phyloP scores from a whole-genome alignment of 2,113 vertebrate genomes.

The Anguilla japonica region DNA sequence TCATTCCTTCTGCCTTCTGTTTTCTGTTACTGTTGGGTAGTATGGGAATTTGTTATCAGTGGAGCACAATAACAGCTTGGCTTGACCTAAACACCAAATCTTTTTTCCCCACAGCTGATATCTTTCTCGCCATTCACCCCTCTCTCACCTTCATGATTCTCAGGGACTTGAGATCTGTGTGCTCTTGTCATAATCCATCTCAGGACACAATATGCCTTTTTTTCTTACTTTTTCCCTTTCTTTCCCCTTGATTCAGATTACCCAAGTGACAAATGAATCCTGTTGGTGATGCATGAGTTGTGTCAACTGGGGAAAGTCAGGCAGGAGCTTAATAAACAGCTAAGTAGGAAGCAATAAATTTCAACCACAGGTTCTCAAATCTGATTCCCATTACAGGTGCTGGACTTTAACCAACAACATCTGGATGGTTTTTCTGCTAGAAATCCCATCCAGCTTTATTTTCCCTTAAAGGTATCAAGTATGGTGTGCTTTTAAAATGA shows the following conservation, averaged over 20 bases:
- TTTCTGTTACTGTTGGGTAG: neutral
- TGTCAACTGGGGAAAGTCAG: conserved; percentile 40
- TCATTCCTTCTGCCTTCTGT: neutral
- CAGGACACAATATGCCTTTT: conserved; percentile 12
- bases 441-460: conserved; percentile 36
- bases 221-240: neutral
- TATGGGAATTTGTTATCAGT: neutral
- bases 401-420: conserved; percentile 47
- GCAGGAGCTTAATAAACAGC: conserved; percentile 44
- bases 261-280: conserved; percentile 47
- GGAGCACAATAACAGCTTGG: neutral
- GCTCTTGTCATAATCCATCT: conserved; percentile 30
- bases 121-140: conserved; percentile 31
- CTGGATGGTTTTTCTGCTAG: conserved; percentile 31
- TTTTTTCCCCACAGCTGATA: conserved; percentile 31
- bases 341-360: conserved; percentile 47
- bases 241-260: conserved; percentile 36
- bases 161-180: neutral
- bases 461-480: conserved; percentile 40
- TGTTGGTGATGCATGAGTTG: conserved; percentile 53
- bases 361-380: conserved; percentile 34
- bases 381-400: conserved; percentile 50
- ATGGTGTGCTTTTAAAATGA: neutral
- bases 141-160: neutral
- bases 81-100: neutral